phyloP scores from a whole-genome alignment of 2,888 invertebrate genomes.

The Agonopterix alstromeriana region DNA sequence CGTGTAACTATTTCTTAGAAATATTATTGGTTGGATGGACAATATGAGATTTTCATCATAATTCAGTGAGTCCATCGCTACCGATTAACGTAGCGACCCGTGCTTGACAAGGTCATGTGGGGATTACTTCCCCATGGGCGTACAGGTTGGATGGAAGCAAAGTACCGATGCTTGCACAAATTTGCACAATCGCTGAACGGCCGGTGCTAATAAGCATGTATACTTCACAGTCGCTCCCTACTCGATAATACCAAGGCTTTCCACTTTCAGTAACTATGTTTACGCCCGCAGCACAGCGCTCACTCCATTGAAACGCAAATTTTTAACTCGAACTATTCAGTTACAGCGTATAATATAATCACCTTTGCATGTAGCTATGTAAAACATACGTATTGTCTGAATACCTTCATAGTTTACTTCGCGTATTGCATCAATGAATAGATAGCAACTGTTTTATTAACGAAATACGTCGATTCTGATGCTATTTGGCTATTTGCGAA shows the following conservation, averaged over 20 bases:
- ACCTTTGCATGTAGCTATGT: background rate
- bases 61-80: too few relatives aligned
- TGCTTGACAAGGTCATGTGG: too few relatives aligned
- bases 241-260: conserved; percentile 67
- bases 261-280: conserved; percentile 59
- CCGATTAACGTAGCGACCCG: too few relatives aligned
- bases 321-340: conserved; percentile 18
- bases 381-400: conserved; percentile 1
- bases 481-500: conserved; percentile 18
- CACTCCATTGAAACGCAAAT: conserved; percentile 31
- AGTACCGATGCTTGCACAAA: conserved; percentile 15
- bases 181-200: conserved; percentile 41
- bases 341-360: background rate
- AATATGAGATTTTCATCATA: too few relatives aligned
- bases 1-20: too few relatives aligned
- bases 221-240: conserved; percentile 20
- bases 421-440: conserved; percentile 10
- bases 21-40: too few relatives aligned
- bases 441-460: conserved; percentile 11
- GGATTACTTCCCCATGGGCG: too few relatives aligned
- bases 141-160: too few relatives aligned
- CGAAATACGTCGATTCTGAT: conserved; percentile 8
- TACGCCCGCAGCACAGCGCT: conserved; percentile 27
- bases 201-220: conserved; percentile 45
- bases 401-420: conserved; percentile 5